These are phyloP conservation scores for Chymomyza amoena DNA, from an alignment of 2,888 invertebrate genomes.

Conservation along the genomic window DNA sequence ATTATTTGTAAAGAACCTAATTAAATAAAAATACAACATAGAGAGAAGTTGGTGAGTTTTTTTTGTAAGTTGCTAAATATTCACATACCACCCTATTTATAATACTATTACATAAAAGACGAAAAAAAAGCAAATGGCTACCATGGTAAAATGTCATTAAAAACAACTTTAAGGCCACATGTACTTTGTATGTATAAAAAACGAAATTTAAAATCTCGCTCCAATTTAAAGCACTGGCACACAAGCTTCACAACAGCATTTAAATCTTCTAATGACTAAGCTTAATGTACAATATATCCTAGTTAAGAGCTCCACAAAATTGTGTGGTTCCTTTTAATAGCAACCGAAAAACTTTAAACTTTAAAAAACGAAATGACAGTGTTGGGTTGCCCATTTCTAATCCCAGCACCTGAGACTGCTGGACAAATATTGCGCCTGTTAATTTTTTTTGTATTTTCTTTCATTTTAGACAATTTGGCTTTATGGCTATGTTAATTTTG, in stretches of 20 bases:
- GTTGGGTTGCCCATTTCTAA: background rate
- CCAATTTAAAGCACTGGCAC: background rate
- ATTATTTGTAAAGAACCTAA: too few species aligned
- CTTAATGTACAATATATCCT: background rate
- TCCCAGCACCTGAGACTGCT: background rate
- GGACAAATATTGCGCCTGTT: background rate
- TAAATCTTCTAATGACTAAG: background rate
- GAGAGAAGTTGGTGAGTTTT: too few species aligned
- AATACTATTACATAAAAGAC: background rate
- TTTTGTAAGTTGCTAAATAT: too few species aligned
- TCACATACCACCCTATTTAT: too few species aligned
- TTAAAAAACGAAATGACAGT: background rate
- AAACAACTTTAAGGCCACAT: background rate
- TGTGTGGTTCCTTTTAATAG: background rate
- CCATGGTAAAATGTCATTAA: background rate
- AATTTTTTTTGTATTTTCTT: background rate
- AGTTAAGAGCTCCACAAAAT: too few species aligned
- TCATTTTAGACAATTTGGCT: slow-evolving; percentile 31
- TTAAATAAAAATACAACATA: too few species aligned
- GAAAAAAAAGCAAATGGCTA: background rate
- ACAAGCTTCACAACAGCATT: background rate
- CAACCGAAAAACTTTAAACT: background rate
- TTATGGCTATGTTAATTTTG: slow-evolving; percentile 63
- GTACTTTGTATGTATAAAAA: background rate
- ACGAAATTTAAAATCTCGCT: background rate